Evolutionary conservation across 2,888 invertebrate species (phyloP).

Genomic region (Aricia artaxerxes): DNA sequence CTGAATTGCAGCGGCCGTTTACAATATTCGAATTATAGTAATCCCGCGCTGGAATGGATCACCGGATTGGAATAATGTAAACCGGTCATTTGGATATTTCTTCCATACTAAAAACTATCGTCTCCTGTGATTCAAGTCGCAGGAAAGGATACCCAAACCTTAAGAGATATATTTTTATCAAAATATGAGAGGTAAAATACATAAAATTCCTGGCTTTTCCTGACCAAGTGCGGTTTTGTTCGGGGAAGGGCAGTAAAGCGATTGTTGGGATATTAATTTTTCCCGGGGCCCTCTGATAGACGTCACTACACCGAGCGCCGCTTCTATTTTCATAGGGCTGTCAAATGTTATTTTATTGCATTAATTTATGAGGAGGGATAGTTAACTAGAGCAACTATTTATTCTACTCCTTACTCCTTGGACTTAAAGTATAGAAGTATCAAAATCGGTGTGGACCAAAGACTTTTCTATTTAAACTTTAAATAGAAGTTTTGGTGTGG

Average conservation of each 20-base stretch:
- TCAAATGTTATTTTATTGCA: neutral
- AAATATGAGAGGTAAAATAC: neutral
- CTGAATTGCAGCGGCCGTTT: no score
- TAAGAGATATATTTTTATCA: neutral
- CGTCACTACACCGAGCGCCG: constrained; percentile 37
- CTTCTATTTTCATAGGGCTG: constrained; percentile 36
- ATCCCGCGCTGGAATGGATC: no score
- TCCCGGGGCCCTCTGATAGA: constrained; percentile 42
- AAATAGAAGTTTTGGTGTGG: no score
- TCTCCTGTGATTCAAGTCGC: neutral
- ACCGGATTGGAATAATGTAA: no score
- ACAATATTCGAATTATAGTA: no score
- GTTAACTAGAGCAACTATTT: no score
- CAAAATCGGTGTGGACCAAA: no score
- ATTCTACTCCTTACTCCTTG: no score
- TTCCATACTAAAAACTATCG: neutral
- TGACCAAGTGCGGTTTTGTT: constrained; percentile 13
- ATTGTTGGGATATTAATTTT: constrained; percentile 31
- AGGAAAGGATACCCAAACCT: neutral
- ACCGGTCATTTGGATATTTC: neutral
- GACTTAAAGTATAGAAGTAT: no score
- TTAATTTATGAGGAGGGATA: no score
- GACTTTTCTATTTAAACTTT: no score
- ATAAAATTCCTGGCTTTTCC: constrained; percentile 15
- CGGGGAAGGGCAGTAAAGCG: constrained; percentile 26